Evolutionary conservation across 1,140 invertebrate genomes (phyloP).

Genomic region (Zaprionus kolodkinae): DNA sequence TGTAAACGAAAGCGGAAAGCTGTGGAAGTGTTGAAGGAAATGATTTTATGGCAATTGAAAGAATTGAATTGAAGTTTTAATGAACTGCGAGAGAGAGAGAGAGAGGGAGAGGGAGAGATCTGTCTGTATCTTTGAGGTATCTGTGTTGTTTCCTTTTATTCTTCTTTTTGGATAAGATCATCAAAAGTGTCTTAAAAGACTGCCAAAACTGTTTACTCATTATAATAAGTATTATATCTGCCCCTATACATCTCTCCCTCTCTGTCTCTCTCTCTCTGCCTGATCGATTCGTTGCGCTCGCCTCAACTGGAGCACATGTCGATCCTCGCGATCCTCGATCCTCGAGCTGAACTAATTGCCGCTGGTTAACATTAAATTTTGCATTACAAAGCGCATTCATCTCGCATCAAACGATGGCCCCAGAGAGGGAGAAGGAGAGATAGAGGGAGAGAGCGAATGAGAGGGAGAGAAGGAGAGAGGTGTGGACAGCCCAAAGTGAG

Average conservation of each 20-base stretch:
- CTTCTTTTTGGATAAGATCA: background rate
- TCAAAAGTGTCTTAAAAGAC: background rate
- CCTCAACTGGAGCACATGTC: slow-evolving; percentile 34
- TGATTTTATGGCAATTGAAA: slow-evolving; percentile 2
- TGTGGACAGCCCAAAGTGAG: slow-evolving; percentile 39
- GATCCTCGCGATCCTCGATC: slow-evolving; percentile 9
- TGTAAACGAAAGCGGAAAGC: background rate
- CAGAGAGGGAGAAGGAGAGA: background rate
- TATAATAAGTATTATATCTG: background rate
- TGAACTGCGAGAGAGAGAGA: background rate
- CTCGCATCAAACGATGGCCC: slow-evolving; percentile 53
- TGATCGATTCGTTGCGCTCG: slow-evolving; percentile 10
- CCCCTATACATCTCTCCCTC: background rate
- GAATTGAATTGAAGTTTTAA: background rate
- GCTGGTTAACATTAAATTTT: slow-evolving; percentile 51
- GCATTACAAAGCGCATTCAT: slow-evolving; percentile 66
- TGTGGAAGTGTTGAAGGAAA: slow-evolving; percentile 5
- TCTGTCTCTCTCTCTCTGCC: background rate
- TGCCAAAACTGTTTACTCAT: slow-evolving; percentile 1
- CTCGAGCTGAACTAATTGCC: slow-evolving; percentile 43
- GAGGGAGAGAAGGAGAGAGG: background rate
- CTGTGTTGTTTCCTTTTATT: background rate
- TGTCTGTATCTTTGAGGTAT: background rate
- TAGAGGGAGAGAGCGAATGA: background rate
- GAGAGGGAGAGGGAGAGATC: background rate